Base-by-base conservation (phyloP, 2,113 vertebrate species). In the Gymnobelideus leadbeateri region DNA sequence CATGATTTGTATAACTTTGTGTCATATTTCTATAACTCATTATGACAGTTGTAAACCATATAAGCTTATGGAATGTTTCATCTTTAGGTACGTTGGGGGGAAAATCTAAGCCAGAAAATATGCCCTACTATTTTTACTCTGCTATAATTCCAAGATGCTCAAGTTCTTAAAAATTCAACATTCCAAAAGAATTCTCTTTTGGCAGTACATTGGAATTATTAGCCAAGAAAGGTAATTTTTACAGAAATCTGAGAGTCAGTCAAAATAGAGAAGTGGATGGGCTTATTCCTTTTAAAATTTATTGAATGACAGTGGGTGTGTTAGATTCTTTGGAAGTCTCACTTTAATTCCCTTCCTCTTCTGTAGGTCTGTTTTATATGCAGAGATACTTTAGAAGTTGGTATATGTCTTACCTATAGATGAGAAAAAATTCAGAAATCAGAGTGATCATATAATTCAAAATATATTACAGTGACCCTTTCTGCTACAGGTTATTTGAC, bases 61-160 rank as follows among this genome's bases (percentile, higher is more conserved):
- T 77, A 89, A 97, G 51, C 95, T 95, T 94, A 95, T 68, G 89
- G 31, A 93, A 92, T 23, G n/a, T 89, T 93, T 98, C 92, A 91
- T 25, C 31, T 96, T 94, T 97, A 90, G 52, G 96, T 97, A 96
- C 89, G 94, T 96, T 97, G 93, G 89, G 93, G 94, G 93, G 94
- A 96, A n/a, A 90, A 25, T 51, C 89, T 92, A 43, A 19, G 52
- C 28, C 93, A 94, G 95, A 95, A 95, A 97, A 96, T 43, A 95
- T 16, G 19, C 37, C 89, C 31, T 54, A 55, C 92, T 95, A 11
- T 95, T 95, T 97, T 90, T 61, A 94, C 23, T 95, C 77, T 51
- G 24, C 89, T 77, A 52, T 94, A 91, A 91, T 94, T 97, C 96
- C 25, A 93, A 94, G 54, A 96, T 96, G 47, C 91, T 92, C 92